Conservation (phyloP, 2,888 invertebrate species). For the Phlogophora meticulosa region DNA sequence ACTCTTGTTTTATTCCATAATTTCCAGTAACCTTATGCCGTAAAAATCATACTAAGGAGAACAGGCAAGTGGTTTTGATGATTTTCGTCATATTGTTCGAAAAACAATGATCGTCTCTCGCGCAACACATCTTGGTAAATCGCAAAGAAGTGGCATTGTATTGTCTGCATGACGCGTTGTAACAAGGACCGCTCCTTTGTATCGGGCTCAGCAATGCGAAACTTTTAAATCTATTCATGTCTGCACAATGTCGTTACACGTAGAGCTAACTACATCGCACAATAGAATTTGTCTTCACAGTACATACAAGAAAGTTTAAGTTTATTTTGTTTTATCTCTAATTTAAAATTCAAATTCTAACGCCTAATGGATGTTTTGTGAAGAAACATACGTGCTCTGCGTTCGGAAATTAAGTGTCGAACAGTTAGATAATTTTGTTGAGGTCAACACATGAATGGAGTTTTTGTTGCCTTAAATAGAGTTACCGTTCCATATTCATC, state of each 20-base stretch:
- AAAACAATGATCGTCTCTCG: slow-evolving; percentile 52
- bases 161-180: slow-evolving; percentile 63
- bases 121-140: slow-evolving; percentile 63
- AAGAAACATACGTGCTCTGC: slow-evolving; percentile 74
- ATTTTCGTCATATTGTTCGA: slow-evolving; percentile 54
- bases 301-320: slow-evolving; percentile 68
- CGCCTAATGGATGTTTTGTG: slow-evolving; percentile 73
- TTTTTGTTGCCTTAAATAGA: slow-evolving; percentile 75
- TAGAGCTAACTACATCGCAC: slow-evolving; percentile 54
- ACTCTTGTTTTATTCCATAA: too few relatives aligned
- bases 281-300: slow-evolving; percentile 63
- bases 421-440: slow-evolving; percentile 84
- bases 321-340: slow-evolving; percentile 72
- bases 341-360: slow-evolving; percentile 73
- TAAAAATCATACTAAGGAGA: not conserved
- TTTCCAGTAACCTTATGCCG: too few relatives aligned
- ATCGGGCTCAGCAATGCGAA: slow-evolving; percentile 75
- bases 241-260: slow-evolving; percentile 51
- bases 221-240: slow-evolving; percentile 73
- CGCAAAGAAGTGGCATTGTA: slow-evolving; percentile 67
- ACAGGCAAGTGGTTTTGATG: slow-evolving; percentile 35
- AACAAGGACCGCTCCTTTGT: slow-evolving; percentile 79
- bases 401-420: slow-evolving; percentile 77
- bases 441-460: slow-evolving; percentile 77
- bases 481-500: slow-evolving; percentile 78